Base-by-base conservation (phyloP, 2,113 vertebrate genomes). In the Syrmaticus mikado region DNA sequence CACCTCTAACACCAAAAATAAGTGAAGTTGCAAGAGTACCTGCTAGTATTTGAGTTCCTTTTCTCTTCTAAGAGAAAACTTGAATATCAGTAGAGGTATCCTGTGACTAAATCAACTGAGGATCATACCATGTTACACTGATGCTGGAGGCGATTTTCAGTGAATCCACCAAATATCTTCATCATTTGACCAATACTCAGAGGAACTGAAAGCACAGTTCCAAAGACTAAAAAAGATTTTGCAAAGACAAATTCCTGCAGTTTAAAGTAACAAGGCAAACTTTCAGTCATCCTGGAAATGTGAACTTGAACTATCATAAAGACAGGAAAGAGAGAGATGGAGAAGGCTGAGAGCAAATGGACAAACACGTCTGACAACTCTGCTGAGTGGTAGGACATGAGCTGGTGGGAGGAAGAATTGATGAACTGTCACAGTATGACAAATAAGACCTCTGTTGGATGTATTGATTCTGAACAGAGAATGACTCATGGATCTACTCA, bases 351-450 rank as follows among this genome's bases (percentile, higher is more conserved):
- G 81, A 95, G 91, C 81, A 94, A 94, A 89, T 22, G 86, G 94
- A 89, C 70, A 81, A 83, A 91, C 76, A 85, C 25, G 0, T 90
- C 86, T 93, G 66, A 77, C 85, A 86, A 74, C 85, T 92, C 88
- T 84, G 30, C 3, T 86, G 86, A 92, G 73, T 48, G 55, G 46
- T n/a, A 95, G 83, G 90, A 92, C 85, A 87, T 71, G 84, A 82
- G 74, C 3, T 87, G 48, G 81, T 93, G 10, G 5, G 83, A 89
- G 76, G 88, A 82, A 93, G 61, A 96, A 96, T 83, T 94, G 90
- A 96, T 90, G 95, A 95, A 95, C 90, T 96, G 95, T 89, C 94
- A 95, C 81, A 76, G 83, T 65, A 89, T 96, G 95, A 96, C 91
- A 95, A 88, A 92, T 89, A 95, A 93, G 90, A 93, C 90, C 93